Conservation (phyloP, 2,888 invertebrate species). For the Oxycera nigricornis region DNA sequence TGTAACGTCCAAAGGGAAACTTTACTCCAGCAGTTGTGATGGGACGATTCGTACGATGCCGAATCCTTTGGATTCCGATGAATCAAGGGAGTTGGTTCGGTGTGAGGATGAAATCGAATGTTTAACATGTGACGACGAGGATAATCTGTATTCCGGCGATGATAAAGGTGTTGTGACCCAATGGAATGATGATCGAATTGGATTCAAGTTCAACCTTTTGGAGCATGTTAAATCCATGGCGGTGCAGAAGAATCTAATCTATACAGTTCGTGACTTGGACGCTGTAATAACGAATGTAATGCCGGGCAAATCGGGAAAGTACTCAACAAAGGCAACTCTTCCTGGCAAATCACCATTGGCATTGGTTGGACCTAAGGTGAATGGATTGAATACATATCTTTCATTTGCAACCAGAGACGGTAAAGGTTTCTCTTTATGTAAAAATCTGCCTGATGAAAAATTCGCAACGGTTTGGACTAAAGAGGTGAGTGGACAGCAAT, state of each 20-base stretch:
- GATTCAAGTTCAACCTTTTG: constrained; percentile 59
- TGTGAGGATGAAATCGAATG: constrained; percentile 59
- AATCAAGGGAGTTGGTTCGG: constrained; percentile 53
- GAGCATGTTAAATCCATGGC: constrained; percentile 60
- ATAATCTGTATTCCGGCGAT: constrained; percentile 58
- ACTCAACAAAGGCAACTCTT: constrained; percentile 57
- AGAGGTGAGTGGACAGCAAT: constrained; percentile 42
- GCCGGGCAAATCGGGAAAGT: constrained; percentile 58
- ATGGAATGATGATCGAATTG: constrained; percentile 60
- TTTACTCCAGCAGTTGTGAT: constrained; percentile 61
- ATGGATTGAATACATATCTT: constrained; percentile 55
- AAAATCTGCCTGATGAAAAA: constrained; percentile 54
- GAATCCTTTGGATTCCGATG: constrained; percentile 55
- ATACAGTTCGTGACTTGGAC: constrained; percentile 60
- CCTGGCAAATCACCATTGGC: constrained; percentile 59
- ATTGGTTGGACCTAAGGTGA: constrained; percentile 55
- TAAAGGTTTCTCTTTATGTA: constrained; percentile 50
- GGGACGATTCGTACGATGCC: constrained; percentile 58
- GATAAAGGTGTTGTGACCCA: constrained; percentile 61
- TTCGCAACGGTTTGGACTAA: constrained; percentile 55
- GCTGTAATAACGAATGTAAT: constrained; percentile 57
- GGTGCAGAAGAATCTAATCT: constrained; percentile 56
- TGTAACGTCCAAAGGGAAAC: constrained; percentile 57
- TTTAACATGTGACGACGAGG: constrained; percentile 55
- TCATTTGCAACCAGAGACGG: constrained; percentile 59